Conservation (phyloP, 2,888 invertebrate genomes). For the Drosophila cognata region DNA sequence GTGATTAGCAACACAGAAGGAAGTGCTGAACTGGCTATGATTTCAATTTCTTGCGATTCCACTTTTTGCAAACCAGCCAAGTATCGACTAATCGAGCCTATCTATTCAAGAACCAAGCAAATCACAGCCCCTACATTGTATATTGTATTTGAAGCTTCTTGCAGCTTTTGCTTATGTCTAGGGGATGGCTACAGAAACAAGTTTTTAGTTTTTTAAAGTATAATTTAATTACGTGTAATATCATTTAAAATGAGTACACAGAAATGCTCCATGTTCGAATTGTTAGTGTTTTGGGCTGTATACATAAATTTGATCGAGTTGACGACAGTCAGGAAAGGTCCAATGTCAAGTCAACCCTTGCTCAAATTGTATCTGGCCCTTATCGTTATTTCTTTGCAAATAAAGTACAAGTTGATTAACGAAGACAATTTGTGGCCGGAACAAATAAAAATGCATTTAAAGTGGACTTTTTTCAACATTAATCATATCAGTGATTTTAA, state of each 20-base stretch:
- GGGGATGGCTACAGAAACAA: neutral
- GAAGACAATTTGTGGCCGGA: conserved; percentile 16
- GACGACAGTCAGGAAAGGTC: conserved; percentile 31
- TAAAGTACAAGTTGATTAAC: conserved; percentile 36
- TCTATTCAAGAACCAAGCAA: conserved; percentile 3
- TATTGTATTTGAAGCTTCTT: neutral
- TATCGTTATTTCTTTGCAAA: conserved; percentile 71
- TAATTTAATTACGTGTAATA: neutral
- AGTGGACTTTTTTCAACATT: conserved; percentile 32
- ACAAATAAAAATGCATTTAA: conserved; percentile 27
- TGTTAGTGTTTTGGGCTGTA: neutral
- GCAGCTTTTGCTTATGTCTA: too few species aligned
- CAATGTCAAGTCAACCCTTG: conserved; percentile 26
- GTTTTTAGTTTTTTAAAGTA: neutral
- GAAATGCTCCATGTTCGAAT: neutral
- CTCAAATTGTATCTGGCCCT: conserved; percentile 15
- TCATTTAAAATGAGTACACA: neutral
- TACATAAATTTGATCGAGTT: neutral
- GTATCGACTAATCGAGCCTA: conserved; percentile 27
- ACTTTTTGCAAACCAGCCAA: conserved; percentile 56
- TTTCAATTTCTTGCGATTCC: conserved; percentile 71
- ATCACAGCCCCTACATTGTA: neutral
- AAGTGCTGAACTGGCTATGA: conserved; percentile 74
- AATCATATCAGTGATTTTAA: conserved; percentile 35
- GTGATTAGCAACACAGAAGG: conserved; percentile 77